phyloP scores from a whole-genome alignment of 2,888 invertebrate species.

The Hipparchia semele region DNA sequence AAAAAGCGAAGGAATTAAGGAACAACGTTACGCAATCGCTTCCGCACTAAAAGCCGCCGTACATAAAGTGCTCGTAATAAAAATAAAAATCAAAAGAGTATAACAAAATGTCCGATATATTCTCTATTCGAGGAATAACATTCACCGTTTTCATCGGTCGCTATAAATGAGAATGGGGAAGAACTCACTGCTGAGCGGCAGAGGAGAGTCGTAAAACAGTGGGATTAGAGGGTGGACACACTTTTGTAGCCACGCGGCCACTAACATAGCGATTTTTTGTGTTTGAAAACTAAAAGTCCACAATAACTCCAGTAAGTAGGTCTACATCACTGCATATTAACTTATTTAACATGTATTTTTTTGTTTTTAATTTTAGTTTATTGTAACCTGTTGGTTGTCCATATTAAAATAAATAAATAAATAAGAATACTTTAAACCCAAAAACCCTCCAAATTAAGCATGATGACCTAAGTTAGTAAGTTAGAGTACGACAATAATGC shows the following conservation, averaged over 20 bases:
- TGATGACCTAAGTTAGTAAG: too few species aligned
- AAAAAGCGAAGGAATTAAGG: conserved; percentile 18
- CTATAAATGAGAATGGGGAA: conserved; percentile 69
- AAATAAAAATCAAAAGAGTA: conserved; percentile 41
- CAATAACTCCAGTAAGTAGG: neutral
- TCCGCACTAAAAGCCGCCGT: conserved; percentile 26
- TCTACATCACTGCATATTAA: too few species aligned
- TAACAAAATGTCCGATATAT: conserved; percentile 41
- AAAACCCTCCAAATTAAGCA: too few species aligned
- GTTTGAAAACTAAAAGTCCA: neutral
- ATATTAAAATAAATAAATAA: neutral
- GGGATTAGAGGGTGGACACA: conserved; percentile 70
- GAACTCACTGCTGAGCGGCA: conserved; percentile 66
- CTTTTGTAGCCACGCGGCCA: conserved; percentile 48
- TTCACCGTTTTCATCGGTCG: conserved; percentile 44
- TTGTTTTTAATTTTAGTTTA: too few species aligned
- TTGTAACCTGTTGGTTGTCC: too few species aligned
- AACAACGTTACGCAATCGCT: conserved; percentile 23
- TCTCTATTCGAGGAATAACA: conserved; percentile 44
- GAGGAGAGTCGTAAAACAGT: conserved; percentile 73
- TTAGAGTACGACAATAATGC: too few species aligned
- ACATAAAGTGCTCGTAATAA: conserved; percentile 37
- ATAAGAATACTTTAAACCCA: too few species aligned
- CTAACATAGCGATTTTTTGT: conserved; percentile 32
- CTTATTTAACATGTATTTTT: too few species aligned